Evolutionary conservation across 2,113 vertebrate species (phyloP).

Genomic region (Lepisosteus oculatus): DNA sequence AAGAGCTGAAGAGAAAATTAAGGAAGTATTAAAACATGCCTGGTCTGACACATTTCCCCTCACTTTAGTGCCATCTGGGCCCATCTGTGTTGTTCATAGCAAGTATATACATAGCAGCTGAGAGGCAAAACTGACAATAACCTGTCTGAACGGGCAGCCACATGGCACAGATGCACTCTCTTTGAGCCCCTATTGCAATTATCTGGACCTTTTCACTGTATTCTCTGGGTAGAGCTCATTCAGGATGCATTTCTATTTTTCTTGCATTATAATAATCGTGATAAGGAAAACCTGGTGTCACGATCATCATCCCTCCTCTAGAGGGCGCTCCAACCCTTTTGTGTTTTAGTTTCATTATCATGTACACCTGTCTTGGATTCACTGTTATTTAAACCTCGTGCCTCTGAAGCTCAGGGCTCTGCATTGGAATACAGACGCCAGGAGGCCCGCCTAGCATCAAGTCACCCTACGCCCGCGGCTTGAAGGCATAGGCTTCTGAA

Average conservation of each 20-base stretch:
- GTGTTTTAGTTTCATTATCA: too few relatives aligned
- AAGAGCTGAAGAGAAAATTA: too few relatives aligned
- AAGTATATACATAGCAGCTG: neutral
- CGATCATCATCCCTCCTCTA: too few relatives aligned
- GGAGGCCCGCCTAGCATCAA: too few relatives aligned
- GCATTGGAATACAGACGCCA: too few relatives aligned
- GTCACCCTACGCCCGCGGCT: too few relatives aligned
- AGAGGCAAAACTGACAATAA: conserved; percentile 16
- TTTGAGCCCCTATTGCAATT: neutral
- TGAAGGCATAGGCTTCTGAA: too few relatives aligned
- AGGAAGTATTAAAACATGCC: too few relatives aligned
- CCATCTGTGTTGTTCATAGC: conserved; percentile 30
- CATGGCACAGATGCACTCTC: conserved; percentile 17
- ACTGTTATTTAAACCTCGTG: too few relatives aligned
- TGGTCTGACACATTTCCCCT: neutral
- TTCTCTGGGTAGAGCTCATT: neutral
- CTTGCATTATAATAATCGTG: neutral
- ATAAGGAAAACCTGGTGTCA: neutral
- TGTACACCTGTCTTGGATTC: too few relatives aligned
- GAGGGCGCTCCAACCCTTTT: too few relatives aligned
- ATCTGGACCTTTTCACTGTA: neutral
- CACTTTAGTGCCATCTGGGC: conserved; percentile 26
- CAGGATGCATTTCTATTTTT: conserved; percentile 4
- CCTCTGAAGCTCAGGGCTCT: too few relatives aligned
- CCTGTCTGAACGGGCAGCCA: conserved; percentile 4